Base-by-base conservation (phyloP, 2,113 vertebrate species). In the Ciconia stormi region DNA sequence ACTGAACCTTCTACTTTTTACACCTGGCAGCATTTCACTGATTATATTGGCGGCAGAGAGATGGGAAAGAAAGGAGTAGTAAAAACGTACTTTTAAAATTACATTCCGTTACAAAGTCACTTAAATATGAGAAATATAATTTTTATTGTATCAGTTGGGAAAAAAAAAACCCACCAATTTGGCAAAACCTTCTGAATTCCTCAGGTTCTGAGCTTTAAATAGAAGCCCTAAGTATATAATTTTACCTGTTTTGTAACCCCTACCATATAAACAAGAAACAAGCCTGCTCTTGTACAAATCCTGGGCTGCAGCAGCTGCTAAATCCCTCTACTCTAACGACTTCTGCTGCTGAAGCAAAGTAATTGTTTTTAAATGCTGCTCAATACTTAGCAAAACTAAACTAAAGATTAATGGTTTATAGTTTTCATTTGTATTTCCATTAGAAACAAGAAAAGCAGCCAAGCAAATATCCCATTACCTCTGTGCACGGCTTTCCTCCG, bases 391-490 rank as follows among this genome's bases (percentile, higher is more conserved):
- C 82, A 96, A 97, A 97, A 97, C 81, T 95, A 90, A 97, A 95
- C 95, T 82, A 94, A 92, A 97, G 98, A 96, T 98, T 97, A 98
- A 98, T 96, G 92, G 89, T 89, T 97, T 98, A 96, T 97, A 95
- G 95, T 95, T 96, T 93, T 96, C 94, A 96, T 96, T 97, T 95
- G 77, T 92, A 62, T 82, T 97, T 96, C 96, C 89, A 90, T 94
- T 95, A 95, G 88, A 96, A 92, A 97, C 84, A 89, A 93, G 93
- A 77, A 90, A 96, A 93, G 69, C 72, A 91, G 77, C 96, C 91
- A 94, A 92, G 89, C 56, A 96, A 80, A 86, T 67, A 89, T 49
- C 52, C 83, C 89, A 17, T 89, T 76, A 77, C 53, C 40, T 71
- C 77, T 82, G 71, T 29, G 62, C 50, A 50, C 2, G 2, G 73